Conservation (phyloP, 2,113 vertebrate genomes). For the Caretta caretta region DNA sequence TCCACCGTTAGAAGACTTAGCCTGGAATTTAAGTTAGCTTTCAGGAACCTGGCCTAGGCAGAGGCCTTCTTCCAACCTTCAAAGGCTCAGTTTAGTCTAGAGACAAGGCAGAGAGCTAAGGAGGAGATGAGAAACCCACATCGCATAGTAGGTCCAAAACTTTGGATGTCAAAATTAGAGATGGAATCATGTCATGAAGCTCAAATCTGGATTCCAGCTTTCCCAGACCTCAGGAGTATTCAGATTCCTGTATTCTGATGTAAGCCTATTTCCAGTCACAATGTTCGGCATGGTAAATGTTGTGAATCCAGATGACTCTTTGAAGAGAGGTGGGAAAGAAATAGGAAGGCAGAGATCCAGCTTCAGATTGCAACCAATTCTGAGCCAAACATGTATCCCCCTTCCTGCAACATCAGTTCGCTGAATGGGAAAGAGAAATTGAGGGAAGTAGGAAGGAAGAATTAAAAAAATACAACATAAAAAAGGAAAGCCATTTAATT, state of each 20-base stretch:
- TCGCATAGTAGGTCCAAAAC: not conserved
- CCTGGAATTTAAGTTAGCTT: not conserved
- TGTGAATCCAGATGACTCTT: not conserved
- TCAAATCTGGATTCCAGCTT: not conserved
- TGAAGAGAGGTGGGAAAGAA: not conserved
- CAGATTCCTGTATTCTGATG: not conserved
- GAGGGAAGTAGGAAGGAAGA: not conserved
- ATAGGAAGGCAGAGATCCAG: not conserved
- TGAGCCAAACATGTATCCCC: not conserved
- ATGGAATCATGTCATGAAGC: not conserved
- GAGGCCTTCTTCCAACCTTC: not conserved
- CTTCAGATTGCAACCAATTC: not conserved
- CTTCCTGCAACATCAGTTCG: not conserved
- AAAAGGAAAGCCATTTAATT: not conserved
- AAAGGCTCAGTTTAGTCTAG: not conserved
- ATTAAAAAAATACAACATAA: not conserved
- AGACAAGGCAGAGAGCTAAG: not conserved
- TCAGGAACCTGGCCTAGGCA: not conserved
- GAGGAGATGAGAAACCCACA: not conserved
- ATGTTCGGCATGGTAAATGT: not conserved
- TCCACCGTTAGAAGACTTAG: not conserved
- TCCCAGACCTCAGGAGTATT: not conserved
- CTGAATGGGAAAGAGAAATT: not conserved
- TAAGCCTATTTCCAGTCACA: not conserved
- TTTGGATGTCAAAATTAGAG: not conserved